Percentiles rank a stretch among this genome's conserved stretches.
Evolutionary conservation across 2,888 invertebrate species (phyloP).

Genomic region (Cantharis rustica): DNA sequence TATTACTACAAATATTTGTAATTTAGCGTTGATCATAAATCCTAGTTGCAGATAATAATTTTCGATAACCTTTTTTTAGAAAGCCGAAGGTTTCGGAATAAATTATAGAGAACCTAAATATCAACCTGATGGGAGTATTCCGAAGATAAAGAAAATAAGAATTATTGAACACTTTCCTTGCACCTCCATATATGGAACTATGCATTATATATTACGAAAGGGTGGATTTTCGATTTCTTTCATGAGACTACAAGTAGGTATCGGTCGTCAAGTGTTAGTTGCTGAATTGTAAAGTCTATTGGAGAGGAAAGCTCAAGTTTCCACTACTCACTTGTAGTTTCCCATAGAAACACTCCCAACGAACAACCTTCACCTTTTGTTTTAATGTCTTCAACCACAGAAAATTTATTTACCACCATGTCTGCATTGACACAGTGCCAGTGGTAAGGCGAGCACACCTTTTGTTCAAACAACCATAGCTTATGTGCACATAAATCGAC

Average conservation of each 20-base stretch:
- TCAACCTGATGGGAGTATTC: background rate
- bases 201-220: background rate
- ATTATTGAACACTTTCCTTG: background rate
- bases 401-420: background rate
- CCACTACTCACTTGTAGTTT: background rate
- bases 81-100: background rate
- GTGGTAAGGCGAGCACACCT: background rate
- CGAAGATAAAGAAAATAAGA: no score
- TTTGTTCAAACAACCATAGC: background rate
- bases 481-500: background rate
- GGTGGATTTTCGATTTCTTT: background rate
- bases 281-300: background rate
- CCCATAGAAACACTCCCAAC: background rate
- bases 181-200: background rate
- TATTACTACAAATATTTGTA: background rate
- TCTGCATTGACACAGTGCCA: background rate
- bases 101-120: background rate
- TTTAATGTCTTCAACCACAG: background rate
- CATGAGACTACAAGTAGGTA: background rate
- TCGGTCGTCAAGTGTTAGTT: background rate
- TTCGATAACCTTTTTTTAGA: background rate
- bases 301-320: background rate
- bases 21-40: background rate
- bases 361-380: background rate
- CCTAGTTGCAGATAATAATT: background rate